Evolutionary conservation across 2,797 vertebrate species (phyloP), one percentile per base, ranked within the genome.

Genomic region (Gambelia wislizenii): DNA sequence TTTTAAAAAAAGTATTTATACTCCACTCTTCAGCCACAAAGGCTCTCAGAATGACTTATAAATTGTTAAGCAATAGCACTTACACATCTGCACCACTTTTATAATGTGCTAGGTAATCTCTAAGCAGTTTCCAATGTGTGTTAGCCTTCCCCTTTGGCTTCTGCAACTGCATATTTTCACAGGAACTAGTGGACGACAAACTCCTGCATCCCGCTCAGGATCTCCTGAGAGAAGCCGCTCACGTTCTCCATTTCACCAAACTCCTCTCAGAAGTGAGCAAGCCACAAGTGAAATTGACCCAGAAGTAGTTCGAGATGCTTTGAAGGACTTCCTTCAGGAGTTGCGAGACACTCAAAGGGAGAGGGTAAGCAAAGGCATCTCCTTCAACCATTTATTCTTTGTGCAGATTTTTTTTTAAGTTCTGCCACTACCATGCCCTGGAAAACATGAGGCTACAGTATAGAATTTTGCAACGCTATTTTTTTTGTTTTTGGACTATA

Each of bases 291-390:
- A 97, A n/a, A 76, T 97, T 87, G 97, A 98, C 6, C 83, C 97
- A 70, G 96, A 97, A 27, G 90, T 89, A 0, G 96, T 98, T n/a
- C 96, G 94, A 75, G 76, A 81, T 0, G 94, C 96, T 25, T 93
- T 98, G 56, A 90, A 67, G 30, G 96, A 96, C 87, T 94, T 98
- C 39, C 93, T 96, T 84, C 97, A 97, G 94, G 96, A 97, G 83
- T 92, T 98, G 56, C 95, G 92, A 69, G 97, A 98, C 1, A 88
- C 97, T 54, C 97, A 97, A 91, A 97, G 88, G 94, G 97, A 98
- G 67, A 96, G 95, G 96, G 98, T 98, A 92, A 95, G 72, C 36
- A 64, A 75, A 9, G 64, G 0, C 14, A 1, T 79, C 16, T 61
- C 18, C 42, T 42, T 69, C 25, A 44, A 49, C 59, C 67, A 25